phyloP scores from a whole-genome alignment of 2,888 invertebrate species.

The Pyrgus malvae region DNA sequence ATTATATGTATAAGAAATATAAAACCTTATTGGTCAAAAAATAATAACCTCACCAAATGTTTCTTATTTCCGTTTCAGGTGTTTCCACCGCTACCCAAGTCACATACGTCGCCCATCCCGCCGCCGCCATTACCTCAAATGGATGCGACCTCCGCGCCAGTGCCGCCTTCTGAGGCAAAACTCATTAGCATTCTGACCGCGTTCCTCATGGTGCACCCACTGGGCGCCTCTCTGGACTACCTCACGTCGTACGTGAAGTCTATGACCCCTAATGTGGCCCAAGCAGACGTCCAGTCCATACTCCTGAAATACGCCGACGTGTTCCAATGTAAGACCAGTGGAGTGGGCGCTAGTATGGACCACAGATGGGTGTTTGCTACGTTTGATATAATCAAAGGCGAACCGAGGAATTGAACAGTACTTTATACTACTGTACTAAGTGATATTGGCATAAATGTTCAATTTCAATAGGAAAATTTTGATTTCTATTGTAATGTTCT shows the following conservation, averaged over 20 bases:
- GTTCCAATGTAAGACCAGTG: slow-evolving; percentile 46
- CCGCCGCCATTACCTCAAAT: slow-evolving; percentile 44
- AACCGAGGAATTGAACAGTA: no score
- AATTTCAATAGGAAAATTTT: no score
- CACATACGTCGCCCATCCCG: slow-evolving; percentile 34
- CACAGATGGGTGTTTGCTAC: slow-evolving; percentile 57
- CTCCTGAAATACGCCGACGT: slow-evolving; percentile 56
- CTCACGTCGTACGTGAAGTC: slow-evolving; percentile 60
- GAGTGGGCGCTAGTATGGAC: slow-evolving; percentile 54
- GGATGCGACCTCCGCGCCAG: slow-evolving; percentile 36
- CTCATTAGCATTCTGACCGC: slow-evolving; percentile 66
- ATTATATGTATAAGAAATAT: no score
- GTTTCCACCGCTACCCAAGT: slow-evolving; percentile 40
- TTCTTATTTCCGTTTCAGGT: no score
- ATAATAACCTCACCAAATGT: no score
- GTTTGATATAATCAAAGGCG: slow-evolving; percentile 49
- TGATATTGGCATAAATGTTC: no score
- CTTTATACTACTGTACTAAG: no score
- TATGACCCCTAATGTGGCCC: slow-evolving; percentile 50
- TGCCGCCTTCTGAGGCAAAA: slow-evolving; percentile 56
- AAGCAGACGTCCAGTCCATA: slow-evolving; percentile 46
- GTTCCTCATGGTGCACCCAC: slow-evolving; percentile 65
- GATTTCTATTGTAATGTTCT: no score
- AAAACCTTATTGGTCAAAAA: no score
- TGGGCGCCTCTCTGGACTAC: slow-evolving; percentile 61